A percentile compares a stretch with the other conserved stretches of the same genome.
These are phyloP conservation scores for Automeris io DNA, from an alignment of 2,888 invertebrate genomes.

Conservation along the genomic window DNA sequence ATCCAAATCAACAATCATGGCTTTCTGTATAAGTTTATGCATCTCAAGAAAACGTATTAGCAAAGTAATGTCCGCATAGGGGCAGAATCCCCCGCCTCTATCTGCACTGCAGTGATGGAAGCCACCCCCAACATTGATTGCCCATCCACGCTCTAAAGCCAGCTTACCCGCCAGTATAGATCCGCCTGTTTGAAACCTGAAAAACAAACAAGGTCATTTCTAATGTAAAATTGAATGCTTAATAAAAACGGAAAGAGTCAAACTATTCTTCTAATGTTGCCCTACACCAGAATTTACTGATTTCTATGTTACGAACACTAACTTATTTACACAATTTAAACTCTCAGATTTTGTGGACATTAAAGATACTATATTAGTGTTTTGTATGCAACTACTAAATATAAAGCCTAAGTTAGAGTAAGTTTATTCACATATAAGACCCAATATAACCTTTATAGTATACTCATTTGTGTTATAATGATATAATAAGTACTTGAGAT, in stretches of 20 bases:
- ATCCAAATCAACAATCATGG: constrained; percentile 94
- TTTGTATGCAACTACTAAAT: too few species aligned
- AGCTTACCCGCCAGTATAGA: constrained; percentile 89
- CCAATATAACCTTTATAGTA: too few species aligned
- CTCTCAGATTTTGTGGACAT: too few species aligned
- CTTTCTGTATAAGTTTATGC: constrained; percentile 76
- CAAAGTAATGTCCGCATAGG: constrained; percentile 92
- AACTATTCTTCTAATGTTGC: too few species aligned
- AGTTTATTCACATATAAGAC: too few species aligned
- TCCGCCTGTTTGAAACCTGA: constrained; percentile 87
- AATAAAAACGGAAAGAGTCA: background rate
- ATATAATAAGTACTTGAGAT: too few species aligned
- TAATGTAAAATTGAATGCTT: background rate
- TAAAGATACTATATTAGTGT: too few species aligned
- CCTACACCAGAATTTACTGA: too few species aligned
- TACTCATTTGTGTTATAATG: too few species aligned
- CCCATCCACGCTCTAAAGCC: constrained; percentile 90
- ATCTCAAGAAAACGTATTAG: constrained; percentile 82
- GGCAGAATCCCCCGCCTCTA: constrained; percentile 91
- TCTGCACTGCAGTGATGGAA: constrained; percentile 91
- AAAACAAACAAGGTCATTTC: constrained; percentile 14
- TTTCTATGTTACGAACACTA: too few species aligned
- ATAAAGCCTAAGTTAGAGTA: too few species aligned
- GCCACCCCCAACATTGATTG: constrained; percentile 93
- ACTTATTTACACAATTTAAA: too few species aligned